Evolutionary conservation across 2,113 vertebrate genomes (phyloP), one percentile per base, ranked within the genome.

Genomic region (Lutjanus erythropterus): DNA sequence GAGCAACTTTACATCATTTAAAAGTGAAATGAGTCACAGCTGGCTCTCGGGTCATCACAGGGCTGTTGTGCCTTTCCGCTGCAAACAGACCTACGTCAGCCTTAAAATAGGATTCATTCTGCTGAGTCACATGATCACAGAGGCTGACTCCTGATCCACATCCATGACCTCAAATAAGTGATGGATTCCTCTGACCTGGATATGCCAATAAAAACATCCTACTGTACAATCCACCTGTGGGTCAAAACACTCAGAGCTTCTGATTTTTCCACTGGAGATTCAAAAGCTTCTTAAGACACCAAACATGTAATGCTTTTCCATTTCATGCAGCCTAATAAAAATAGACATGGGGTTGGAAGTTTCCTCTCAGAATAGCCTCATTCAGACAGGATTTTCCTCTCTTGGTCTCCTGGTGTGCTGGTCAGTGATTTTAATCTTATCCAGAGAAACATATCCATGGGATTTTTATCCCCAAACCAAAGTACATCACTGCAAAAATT

Each of bases 61-160:
- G 12, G 27, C 39, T 35, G 56, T 42, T 9, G n/a, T 75, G 5
- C 35, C 44, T 67, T 83, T 83, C 60, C 70, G 69, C 37, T 61
- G 47, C 60, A 83, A 50, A 80, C 67, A 84, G 71, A 46, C 64
- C 70, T 47, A 37, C 33, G 56, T 74, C 29, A 79, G 62, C 61
- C 33, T 62, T 6, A 53, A 80, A 81, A 87, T 53, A 80, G 53
- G 35, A 85, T 84, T 86, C 56, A 66, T 75, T 60, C 74, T 37
- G 81, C 78, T 58, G 33, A 64, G 58, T 69, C 84, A 83, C 75
- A 68, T 88, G 73, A 78, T 67, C 59, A 46, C 7, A 50, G 42
- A 64, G 0, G 60, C 52, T 21, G 50, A 39, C 62, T 53, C 42
- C 62, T 69, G 52, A 78, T 71, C 73, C 58, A 58, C 61, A 71